These are phyloP conservation scores for Exocentrus adspersus DNA, from an alignment of 2,888 invertebrate species.

Conservation along the genomic window DNA sequence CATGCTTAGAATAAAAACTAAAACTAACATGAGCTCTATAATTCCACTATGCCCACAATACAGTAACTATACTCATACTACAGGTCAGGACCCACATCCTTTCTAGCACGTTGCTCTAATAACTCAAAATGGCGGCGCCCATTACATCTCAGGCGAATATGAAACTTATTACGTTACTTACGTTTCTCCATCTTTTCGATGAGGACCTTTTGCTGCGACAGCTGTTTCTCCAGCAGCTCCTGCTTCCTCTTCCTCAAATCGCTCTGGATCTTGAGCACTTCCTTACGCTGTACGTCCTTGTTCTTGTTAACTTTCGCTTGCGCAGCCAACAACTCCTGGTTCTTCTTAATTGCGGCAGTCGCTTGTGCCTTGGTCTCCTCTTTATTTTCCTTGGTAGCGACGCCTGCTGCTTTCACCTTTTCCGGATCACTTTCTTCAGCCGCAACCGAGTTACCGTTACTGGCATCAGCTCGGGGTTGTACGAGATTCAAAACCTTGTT, in stretches of 20 bases:
- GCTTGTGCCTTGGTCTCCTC: constrained; percentile 60
- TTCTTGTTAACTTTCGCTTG: constrained; percentile 77
- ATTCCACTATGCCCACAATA: too few species aligned
- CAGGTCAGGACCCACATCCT: too few species aligned
- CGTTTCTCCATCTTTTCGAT: constrained; percentile 84
- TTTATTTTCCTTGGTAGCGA: constrained; percentile 46
- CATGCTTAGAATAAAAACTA: too few species aligned
- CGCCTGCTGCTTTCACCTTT: constrained; percentile 45
- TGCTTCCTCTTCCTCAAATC: constrained; percentile 88
- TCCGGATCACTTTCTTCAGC: constrained; percentile 53
- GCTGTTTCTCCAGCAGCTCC: constrained; percentile 85
- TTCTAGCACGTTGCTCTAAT: too few species aligned
- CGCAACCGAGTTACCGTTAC: constrained; percentile 47
- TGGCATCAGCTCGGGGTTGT: constrained; percentile 60
- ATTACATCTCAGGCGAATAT: too few species aligned
- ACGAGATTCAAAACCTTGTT: constrained; percentile 63
- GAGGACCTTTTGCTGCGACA: constrained; percentile 86
- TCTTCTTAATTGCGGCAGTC: constrained; percentile 66
- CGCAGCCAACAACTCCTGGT: constrained; percentile 69
- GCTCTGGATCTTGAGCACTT: constrained; percentile 79
- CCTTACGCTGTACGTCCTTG: constrained; percentile 79
- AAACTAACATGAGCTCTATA: too few species aligned
- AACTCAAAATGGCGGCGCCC: too few species aligned
- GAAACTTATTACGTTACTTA: constrained; percentile 56
- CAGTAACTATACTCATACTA: too few species aligned